phyloP scores from a whole-genome alignment of 2,888 invertebrate species.

The Chironomus tentans region DNA sequence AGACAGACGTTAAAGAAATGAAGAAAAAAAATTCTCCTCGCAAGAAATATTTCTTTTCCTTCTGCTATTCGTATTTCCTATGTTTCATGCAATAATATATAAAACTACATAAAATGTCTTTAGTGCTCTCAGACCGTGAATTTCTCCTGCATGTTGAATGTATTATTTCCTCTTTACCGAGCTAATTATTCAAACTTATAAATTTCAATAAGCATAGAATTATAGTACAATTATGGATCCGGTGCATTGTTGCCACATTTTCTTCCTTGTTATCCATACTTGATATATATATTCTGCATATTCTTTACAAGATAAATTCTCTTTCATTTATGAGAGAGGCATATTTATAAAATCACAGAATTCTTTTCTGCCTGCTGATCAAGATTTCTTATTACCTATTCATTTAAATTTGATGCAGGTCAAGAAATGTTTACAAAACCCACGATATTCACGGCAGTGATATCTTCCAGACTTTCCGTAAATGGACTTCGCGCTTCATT shows the following conservation, averaged over 20 bases:
- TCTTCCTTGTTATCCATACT: too few relatives aligned
- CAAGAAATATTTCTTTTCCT: neutral
- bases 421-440: neutral
- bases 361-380: neutral
- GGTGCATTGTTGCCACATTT: neutral
- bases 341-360: neutral
- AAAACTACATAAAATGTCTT: neutral
- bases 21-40: neutral
- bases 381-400: neutral
- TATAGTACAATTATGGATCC: neutral
- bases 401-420: neutral
- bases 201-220: neutral
- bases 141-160: neutral
- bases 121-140: neutral
- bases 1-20: neutral
- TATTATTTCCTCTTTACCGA: conserved; percentile 7
- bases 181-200: neutral
- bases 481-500: neutral
- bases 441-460: neutral
- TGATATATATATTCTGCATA: too few relatives aligned
- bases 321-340: too few relatives aligned
- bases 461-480: neutral
- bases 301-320: too few relatives aligned
- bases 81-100: too few relatives aligned
- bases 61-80: neutral